phyloP scores from a whole-genome alignment of 2,888 invertebrate genomes.

The Agonopterix heracliana region DNA sequence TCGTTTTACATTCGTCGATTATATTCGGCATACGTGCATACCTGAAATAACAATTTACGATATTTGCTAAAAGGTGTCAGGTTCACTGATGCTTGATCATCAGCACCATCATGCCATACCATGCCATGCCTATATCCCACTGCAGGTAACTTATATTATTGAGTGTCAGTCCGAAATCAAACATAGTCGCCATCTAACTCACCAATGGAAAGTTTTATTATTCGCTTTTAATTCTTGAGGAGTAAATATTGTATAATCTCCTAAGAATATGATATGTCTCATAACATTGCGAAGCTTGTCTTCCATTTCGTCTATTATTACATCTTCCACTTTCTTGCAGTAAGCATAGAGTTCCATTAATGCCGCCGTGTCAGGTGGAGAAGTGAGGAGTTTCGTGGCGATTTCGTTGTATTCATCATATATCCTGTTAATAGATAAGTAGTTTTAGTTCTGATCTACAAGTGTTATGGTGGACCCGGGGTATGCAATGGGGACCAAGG shows the following conservation, averaged over 20 bases:
- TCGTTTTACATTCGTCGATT: slow-evolving; percentile 87
- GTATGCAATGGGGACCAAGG: no score
- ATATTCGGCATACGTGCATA: slow-evolving; percentile 87
- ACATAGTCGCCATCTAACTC: slow-evolving; percentile 12
- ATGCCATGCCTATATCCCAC: no score
- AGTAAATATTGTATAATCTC: slow-evolving; percentile 87
- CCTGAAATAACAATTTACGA: slow-evolving; percentile 41
- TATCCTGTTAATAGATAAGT: slow-evolving; percentile 71
- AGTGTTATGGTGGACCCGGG: no score
- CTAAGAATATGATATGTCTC: slow-evolving; percentile 87
- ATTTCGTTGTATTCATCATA: slow-evolving; percentile 90
- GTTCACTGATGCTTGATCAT: no score
- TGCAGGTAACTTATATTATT: no score
- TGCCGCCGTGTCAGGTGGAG: slow-evolving; percentile 89
- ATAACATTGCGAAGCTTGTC: slow-evolving; percentile 80
- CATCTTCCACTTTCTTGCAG: slow-evolving; percentile 83
- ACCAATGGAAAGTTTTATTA: slow-evolving; percentile 91
- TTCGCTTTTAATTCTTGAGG: slow-evolving; percentile 93
- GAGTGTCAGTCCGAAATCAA: no score
- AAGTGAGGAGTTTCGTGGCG: slow-evolving; percentile 84
- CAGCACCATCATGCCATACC: no score
- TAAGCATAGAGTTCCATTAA: slow-evolving; percentile 89
- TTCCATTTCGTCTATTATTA: slow-evolving; percentile 84
- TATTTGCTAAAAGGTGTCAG: not conserved
- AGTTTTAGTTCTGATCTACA: no score